Evolutionary conservation across 2,113 vertebrate genomes (phyloP).

Genomic region (Oenanthe melanoleuca): DNA sequence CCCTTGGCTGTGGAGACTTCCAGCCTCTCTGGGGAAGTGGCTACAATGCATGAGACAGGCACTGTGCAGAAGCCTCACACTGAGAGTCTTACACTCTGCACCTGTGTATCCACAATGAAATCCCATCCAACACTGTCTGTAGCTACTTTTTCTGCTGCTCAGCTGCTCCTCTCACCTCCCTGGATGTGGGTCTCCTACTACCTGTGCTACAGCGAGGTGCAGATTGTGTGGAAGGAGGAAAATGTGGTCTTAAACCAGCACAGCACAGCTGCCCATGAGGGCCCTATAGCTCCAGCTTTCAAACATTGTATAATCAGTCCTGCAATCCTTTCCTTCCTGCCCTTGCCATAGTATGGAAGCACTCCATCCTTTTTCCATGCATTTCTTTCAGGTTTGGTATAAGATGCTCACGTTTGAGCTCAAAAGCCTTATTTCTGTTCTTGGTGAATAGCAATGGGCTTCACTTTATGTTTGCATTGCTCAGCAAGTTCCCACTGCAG

Average conservation of each 20-base stretch:
- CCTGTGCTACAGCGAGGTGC: neutral
- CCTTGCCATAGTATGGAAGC: neutral
- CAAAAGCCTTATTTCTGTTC: neutral
- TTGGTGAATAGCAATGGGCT: rapidly evolving
- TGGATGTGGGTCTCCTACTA: neutral
- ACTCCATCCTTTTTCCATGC: neutral
- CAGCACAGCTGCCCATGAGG: neutral
- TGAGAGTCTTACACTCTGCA: neutral
- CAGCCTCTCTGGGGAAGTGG: neutral
- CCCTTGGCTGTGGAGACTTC: neutral
- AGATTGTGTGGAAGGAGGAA: neutral
- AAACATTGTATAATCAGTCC: neutral
- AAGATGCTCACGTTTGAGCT: rapidly evolving
- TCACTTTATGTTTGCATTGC: neutral
- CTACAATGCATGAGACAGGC: rapidly evolving
- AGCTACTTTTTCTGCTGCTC: neutral
- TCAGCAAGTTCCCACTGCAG: neutral
- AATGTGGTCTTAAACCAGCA: neutral
- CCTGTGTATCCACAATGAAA: neutral
- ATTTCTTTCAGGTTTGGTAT: neutral
- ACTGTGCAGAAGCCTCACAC: neutral
- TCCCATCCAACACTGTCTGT: neutral
- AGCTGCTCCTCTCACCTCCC: neutral
- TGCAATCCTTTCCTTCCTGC: neutral
- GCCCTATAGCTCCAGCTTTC: neutral